Evolutionary conservation across 2,888 invertebrate species (phyloP).

Genomic region (Lacanobia wlatinum): DNA sequence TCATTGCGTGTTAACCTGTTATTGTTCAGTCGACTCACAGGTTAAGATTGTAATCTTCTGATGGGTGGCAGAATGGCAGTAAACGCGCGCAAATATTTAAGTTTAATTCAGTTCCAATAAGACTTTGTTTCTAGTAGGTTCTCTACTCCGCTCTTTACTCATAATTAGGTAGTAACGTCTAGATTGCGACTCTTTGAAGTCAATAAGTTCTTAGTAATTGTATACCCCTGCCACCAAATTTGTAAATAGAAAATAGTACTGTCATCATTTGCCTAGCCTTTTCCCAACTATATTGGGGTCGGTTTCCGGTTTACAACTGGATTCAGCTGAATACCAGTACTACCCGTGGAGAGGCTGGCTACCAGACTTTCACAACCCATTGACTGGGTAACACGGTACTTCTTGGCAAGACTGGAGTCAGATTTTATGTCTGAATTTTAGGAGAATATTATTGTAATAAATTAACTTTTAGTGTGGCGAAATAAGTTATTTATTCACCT

Average conservation of each 20-base stretch:
- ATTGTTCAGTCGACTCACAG: neutral
- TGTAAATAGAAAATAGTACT: too few relatives aligned
- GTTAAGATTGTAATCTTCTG: conserved; percentile 9
- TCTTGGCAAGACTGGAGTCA: too few relatives aligned
- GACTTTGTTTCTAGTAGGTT: neutral
- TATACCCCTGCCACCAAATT: neutral
- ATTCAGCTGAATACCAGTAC: too few relatives aligned
- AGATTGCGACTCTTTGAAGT: neutral
- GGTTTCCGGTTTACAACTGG: too few relatives aligned
- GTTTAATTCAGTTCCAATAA: neutral
- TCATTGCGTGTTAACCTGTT: neutral
- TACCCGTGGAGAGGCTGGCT: too few relatives aligned
- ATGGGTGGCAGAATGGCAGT: neutral
- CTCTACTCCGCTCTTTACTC: neutral
- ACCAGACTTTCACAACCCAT: too few relatives aligned
- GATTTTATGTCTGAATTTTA: too few relatives aligned
- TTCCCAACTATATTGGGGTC: too few relatives aligned
- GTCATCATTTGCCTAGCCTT: too few relatives aligned
- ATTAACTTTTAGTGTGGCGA: neutral
- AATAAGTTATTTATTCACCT: conserved; percentile 15
- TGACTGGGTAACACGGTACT: too few relatives aligned
- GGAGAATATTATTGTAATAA: neutral
- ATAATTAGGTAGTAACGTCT: neutral
- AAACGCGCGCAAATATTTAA: neutral
- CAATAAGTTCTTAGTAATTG: neutral